A percentile compares a stretch with the other conserved stretches of the same genome.
phyloP scores from a whole-genome alignment of 2,797 vertebrate species.

The Crypturellus tataupa region DNA sequence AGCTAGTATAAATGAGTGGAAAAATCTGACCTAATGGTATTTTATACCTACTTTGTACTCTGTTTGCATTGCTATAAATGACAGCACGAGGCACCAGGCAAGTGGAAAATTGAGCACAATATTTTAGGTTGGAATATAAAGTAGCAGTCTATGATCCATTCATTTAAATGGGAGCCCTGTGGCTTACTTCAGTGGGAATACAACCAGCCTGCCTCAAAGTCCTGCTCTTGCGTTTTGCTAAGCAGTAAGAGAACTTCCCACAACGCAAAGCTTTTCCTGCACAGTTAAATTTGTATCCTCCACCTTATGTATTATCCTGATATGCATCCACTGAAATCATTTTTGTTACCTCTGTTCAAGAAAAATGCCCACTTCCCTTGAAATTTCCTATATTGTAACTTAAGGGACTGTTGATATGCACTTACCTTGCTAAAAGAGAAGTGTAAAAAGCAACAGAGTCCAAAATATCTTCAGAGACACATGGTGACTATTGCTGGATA shows the following conservation, averaged over 20 bases:
- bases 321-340: neutral
- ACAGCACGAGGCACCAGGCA: neutral
- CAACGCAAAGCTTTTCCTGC: neutral
- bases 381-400: neutral
- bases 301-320: neutral
- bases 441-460: neutral
- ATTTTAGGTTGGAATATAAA: neutral
- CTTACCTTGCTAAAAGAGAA: neutral
- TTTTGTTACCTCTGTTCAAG: neutral
- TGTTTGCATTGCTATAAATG: neutral
- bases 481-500: neutral
- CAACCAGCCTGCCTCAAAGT: slow-evolving; percentile 2
- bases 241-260: neutral
- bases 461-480: neutral
- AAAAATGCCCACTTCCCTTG: neutral
- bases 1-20: neutral
- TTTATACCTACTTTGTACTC: neutral
- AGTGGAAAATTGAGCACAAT: neutral
- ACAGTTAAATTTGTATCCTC: neutral
- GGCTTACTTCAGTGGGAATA: neutral
- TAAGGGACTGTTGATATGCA: neutral
- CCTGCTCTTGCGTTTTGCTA: neutral
- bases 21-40: slow-evolving; percentile 11
- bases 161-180: neutral
- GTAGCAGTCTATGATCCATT: neutral